Evolutionary conservation across 2,113 vertebrate species (phyloP).

Genomic region (Hydrochoerus hydrochaeris): DNA sequence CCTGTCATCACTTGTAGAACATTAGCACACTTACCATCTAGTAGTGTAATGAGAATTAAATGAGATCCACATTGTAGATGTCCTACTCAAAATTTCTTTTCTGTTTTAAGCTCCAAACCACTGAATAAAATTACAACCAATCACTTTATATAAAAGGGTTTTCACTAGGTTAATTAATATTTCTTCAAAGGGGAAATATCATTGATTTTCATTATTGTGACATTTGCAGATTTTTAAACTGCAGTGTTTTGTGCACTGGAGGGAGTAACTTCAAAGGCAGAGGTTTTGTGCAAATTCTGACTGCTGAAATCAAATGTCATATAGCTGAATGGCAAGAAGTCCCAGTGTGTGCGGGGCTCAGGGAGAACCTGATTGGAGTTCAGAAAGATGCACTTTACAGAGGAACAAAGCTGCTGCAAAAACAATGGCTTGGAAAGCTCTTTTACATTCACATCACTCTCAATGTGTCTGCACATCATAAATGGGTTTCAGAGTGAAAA

Average conservation of each 20-base stretch:
- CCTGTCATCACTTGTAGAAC: not conserved
- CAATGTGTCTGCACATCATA: not conserved
- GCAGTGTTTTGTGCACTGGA: not conserved
- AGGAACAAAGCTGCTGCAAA: not conserved
- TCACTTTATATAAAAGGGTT: not conserved
- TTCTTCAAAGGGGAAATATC: not conserved
- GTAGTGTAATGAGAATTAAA: not conserved
- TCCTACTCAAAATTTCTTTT: not conserved
- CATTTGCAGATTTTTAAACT: not conserved
- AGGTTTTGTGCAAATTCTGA: not conserved
- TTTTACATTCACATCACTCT: conserved; percentile 40
- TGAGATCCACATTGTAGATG: not conserved
- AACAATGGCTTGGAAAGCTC: not conserved
- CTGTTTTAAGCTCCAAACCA: not conserved
- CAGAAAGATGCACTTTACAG: not conserved
- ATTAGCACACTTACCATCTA: not conserved
- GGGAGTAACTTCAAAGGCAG: not conserved
- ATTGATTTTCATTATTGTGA: not conserved
- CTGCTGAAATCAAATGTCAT: not conserved
- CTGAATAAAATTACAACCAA: not conserved
- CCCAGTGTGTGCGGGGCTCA: not conserved
- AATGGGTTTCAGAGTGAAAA: not conserved
- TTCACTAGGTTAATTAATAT: not conserved
- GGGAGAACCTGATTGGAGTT: not conserved
- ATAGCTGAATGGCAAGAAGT: not conserved